phyloP scores from a whole-genome alignment of 1,140 invertebrate genomes.

The Mycetomoellerius zeteki region DNA sequence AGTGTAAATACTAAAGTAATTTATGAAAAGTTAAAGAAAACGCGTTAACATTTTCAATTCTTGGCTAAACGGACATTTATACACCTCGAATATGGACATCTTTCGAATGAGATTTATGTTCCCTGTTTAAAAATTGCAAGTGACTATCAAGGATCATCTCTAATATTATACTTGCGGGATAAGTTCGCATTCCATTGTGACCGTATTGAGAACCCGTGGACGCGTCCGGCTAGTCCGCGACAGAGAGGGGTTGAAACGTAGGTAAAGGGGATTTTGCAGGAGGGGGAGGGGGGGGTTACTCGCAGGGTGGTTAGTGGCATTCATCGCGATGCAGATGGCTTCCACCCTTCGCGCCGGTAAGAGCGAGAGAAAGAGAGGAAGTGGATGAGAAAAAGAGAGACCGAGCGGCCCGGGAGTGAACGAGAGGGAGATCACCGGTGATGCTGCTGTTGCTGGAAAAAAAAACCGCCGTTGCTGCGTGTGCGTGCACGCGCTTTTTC shows the following conservation, averaged over 20 bases:
- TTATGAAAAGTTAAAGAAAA: not conserved
- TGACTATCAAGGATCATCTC: slow-evolving; percentile 18
- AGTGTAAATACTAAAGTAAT: not conserved
- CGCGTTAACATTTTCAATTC: not conserved
- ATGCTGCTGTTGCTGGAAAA: slow-evolving; percentile 48
- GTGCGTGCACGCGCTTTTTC: slow-evolving; percentile 69
- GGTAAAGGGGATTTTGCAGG: slow-evolving; percentile 78
- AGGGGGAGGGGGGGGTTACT: slow-evolving; percentile 72
- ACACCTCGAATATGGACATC: not conserved
- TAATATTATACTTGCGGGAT: slow-evolving; percentile 21
- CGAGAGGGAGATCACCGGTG: slow-evolving; percentile 42
- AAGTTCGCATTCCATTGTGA: slow-evolving; percentile 24
- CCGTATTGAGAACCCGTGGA: slow-evolving; percentile 83
- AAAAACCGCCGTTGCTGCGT: slow-evolving; percentile 49
- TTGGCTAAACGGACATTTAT: not conserved
- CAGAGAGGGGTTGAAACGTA: slow-evolving; percentile 82
- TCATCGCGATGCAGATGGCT: slow-evolving; percentile 86
- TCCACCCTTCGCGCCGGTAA: slow-evolving; percentile 80
- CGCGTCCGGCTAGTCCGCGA: slow-evolving; percentile 82
- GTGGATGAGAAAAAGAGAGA: slow-evolving; percentile 41
- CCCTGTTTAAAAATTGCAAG: slow-evolving; percentile 8
- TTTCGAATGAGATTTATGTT: not conserved
- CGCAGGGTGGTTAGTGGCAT: slow-evolving; percentile 81
- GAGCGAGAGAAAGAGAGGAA: slow-evolving; percentile 57
- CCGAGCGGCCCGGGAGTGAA: slow-evolving; percentile 1